Evolutionary conservation across 1,140 invertebrate species (phyloP).

Genomic region (Drosophila trapezifrons): DNA sequence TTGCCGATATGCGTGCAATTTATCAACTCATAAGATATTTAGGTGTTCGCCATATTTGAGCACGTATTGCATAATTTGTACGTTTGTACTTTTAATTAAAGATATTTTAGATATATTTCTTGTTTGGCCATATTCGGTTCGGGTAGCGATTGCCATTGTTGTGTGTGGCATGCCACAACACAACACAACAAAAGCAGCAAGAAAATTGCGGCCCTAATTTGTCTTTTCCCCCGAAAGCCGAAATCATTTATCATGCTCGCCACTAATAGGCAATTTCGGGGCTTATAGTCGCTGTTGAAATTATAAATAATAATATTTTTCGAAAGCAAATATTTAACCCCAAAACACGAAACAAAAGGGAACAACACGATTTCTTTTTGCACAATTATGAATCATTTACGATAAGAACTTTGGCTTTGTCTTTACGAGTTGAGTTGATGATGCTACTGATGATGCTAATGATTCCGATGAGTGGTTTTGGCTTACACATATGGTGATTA

Average conservation of each 20-base stretch:
- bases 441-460: conserved; percentile 33
- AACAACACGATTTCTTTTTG: conserved; percentile 43
- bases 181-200: conserved; percentile 2
- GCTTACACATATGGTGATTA: conserved; percentile 47
- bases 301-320: conserved; percentile 49
- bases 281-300: conserved; percentile 47
- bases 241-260: conserved; percentile 52
- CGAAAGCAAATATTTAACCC: conserved; percentile 62
- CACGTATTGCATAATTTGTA: conserved; percentile 80
- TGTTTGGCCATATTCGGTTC: conserved; percentile 62
- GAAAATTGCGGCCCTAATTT: conserved; percentile 54
- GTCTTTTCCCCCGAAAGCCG: conserved; percentile 28
- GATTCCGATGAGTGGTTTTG: conserved; percentile 39
- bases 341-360: conserved; percentile 19
- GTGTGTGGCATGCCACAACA: conserved; percentile 38
- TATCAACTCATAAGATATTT: conserved; percentile 74
- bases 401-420: conserved; percentile 47
- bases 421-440: conserved; percentile 22
- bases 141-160: conserved; percentile 31
- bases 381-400: conserved; percentile 61
- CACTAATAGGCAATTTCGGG: conserved; percentile 54
- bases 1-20: conserved; percentile 54
- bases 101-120: conserved; percentile 70
- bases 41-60: conserved; percentile 79
- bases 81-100: conserved; percentile 80